These are phyloP conservation scores for Drosophila santomea DNA, from an alignment of 1,140 invertebrate genomes.

Conservation along the genomic window DNA sequence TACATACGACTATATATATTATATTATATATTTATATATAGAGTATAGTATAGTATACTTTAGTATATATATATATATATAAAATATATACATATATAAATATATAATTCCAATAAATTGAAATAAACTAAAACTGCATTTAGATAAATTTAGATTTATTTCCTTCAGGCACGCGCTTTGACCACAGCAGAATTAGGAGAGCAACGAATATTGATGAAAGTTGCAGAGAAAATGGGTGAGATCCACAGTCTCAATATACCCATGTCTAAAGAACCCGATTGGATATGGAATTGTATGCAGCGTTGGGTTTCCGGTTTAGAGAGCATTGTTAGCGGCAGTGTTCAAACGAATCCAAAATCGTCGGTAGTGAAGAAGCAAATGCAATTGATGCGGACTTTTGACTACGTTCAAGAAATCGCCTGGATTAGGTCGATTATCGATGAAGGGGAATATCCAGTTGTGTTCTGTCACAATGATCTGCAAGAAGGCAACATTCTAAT, in stretches of 20 bases:
- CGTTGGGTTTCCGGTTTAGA: slow-evolving; percentile 88
- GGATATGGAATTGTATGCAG: slow-evolving; percentile 95
- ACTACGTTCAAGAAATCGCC: slow-evolving; percentile 88
- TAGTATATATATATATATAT: too few species aligned
- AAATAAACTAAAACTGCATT: too few species aligned
- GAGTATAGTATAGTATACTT: too few species aligned
- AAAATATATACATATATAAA: too few species aligned
- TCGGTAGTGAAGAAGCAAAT: slow-evolving; percentile 62
- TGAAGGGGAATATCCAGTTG: slow-evolving; percentile 91
- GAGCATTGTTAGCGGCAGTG: slow-evolving; percentile 71
- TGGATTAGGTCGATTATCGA: slow-evolving; percentile 88
- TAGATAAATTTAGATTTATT: neutral
- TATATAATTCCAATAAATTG: too few species aligned
- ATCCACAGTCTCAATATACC: slow-evolving; percentile 97
- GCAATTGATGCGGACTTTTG: slow-evolving; percentile 80
- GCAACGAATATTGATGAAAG: slow-evolving; percentile 90
- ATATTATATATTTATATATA: too few species aligned
- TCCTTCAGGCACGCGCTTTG: slow-evolving; percentile 91
- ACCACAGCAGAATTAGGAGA: slow-evolving; percentile 91
- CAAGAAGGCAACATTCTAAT: slow-evolving; percentile 92
- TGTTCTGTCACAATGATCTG: slow-evolving; percentile 99
- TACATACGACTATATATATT: too few species aligned
- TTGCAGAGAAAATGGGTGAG: slow-evolving; percentile 95
- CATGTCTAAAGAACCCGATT: slow-evolving; percentile 96
- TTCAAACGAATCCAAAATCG: slow-evolving; percentile 59